These are phyloP conservation scores for Teinopalpus imperialis DNA, from an alignment of 2,888 invertebrate genomes.

Conservation along the genomic window DNA sequence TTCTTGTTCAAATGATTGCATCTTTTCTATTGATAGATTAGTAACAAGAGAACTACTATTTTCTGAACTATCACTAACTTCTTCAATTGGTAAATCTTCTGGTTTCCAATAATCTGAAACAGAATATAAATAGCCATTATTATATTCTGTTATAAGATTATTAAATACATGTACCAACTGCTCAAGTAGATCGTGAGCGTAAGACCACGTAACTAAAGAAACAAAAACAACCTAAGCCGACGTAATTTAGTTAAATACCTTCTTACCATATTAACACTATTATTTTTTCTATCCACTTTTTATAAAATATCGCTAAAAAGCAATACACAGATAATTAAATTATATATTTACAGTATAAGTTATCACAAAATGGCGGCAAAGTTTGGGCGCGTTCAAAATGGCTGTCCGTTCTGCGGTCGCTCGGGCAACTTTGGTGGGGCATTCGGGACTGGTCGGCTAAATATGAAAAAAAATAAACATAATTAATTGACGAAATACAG, in stretches of 20 bases:
- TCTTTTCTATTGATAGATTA: slow-evolving; percentile 68
- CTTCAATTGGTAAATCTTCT: slow-evolving; percentile 64
- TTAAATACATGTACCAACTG: too few species aligned
- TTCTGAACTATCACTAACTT: slow-evolving; percentile 72
- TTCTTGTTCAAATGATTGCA: slow-evolving; percentile 60
- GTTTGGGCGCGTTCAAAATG: slow-evolving; percentile 58
- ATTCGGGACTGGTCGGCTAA: slow-evolving; percentile 91
- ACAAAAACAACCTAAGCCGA: slow-evolving; percentile 1
- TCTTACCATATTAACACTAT: not conserved
- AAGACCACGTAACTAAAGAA: too few species aligned
- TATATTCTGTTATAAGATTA: too few species aligned
- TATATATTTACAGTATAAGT: slow-evolving; percentile 60
- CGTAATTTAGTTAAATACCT: slow-evolving; percentile 1
- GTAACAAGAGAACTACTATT: slow-evolving; percentile 69
- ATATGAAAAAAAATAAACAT: slow-evolving; percentile 59
- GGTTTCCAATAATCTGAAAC: slow-evolving; percentile 77
- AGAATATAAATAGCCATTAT: too few species aligned
- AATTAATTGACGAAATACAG: too few species aligned
- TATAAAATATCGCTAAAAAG: slow-evolving; percentile 10
- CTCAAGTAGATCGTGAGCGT: too few species aligned
- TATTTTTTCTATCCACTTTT: slow-evolving; percentile 2
- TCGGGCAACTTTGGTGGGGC: slow-evolving; percentile 94
- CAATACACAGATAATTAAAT: not conserved
- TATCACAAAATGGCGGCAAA: slow-evolving; percentile 63
- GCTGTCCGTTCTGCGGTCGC: slow-evolving; percentile 84